phyloP scores from a whole-genome alignment of 2,797 vertebrate species.

The Epinephelus coioides region DNA sequence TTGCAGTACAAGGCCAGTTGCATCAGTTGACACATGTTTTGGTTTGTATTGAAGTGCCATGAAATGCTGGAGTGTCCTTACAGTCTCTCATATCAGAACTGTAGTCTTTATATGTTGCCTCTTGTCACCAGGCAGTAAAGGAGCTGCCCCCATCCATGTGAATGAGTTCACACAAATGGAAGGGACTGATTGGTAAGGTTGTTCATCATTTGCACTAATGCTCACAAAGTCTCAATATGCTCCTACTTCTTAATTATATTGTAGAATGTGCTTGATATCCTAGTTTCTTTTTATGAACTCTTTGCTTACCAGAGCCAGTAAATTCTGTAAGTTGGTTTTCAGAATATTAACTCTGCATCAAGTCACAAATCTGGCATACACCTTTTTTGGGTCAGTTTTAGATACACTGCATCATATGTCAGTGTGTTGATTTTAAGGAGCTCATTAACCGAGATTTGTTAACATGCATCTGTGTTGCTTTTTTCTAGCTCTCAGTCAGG shows the following conservation, averaged over 20 bases:
- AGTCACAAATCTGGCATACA: background rate
- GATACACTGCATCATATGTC: too few relatives aligned
- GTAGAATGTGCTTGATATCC: constrained; percentile 33
- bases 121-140: constrained; percentile 97
- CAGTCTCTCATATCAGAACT: constrained; percentile 72
- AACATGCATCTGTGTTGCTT: constrained; percentile 52
- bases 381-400: background rate
- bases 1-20: constrained; percentile 12
- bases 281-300: constrained; percentile 12
- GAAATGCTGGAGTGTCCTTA: constrained; percentile 48
- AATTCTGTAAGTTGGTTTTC: constrained; percentile 14
- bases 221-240: constrained; percentile 41
- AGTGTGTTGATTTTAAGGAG: background rate
- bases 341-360: background rate
- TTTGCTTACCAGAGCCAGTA: constrained; percentile 38
- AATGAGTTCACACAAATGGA: constrained; percentile 91
- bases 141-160: constrained; percentile 92
- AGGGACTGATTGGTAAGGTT: constrained; percentile 91
- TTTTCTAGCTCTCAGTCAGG: constrained; percentile 51
- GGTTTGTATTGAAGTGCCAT: constrained; percentile 51
- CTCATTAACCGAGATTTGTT: constrained; percentile 12
- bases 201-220: constrained; percentile 61
- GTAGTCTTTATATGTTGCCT: constrained; percentile 95
- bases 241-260: constrained; percentile 2
- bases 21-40: constrained; percentile 25